A percentile compares a stretch with the other conserved stretches of the same genome.
These are phyloP conservation scores for Tretioscincus oriximinensis DNA, from an alignment of 2,113 vertebrate species.

Conservation along the genomic window DNA sequence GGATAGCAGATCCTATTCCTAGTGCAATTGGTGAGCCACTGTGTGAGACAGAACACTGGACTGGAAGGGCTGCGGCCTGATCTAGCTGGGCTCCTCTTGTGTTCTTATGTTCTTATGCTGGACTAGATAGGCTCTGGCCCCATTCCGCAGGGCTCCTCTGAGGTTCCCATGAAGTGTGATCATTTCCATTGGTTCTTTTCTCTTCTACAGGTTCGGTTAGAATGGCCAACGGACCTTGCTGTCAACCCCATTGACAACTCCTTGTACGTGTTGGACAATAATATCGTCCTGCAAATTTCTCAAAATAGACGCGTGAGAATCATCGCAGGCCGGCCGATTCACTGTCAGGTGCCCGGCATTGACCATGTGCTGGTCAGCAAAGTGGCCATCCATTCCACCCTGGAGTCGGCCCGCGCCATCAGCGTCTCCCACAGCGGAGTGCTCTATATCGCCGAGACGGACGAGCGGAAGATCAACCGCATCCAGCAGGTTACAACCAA, in stretches of 20 bases:
- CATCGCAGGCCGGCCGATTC: conserved; percentile 92
- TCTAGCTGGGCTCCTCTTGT: no score
- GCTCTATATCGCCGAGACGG: conserved; percentile 94
- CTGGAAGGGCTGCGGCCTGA: no score
- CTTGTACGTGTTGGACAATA: conserved; percentile 95
- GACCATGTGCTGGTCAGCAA: conserved; percentile 91
- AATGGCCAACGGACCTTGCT: conserved; percentile 95
- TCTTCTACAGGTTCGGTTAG: conserved; percentile 86
- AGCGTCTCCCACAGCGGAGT: conserved; percentile 89
- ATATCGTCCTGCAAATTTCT: conserved; percentile 95
- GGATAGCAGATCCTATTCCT: no score
- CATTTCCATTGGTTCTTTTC: background rate
- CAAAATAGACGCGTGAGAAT: conserved; percentile 88
- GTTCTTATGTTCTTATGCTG: no score
- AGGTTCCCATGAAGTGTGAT: no score
- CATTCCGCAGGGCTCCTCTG: no score
- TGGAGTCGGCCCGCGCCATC: conserved; percentile 93
- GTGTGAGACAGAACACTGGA: no score
- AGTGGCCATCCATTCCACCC: conserved; percentile 86
- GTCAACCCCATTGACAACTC: conserved; percentile 97
- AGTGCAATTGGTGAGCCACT: no score
- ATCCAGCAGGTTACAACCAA: conserved; percentile 97
- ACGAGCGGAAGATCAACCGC: conserved; percentile 94
- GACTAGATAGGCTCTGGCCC: no score
- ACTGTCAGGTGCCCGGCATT: conserved; percentile 93